phyloP scores from a whole-genome alignment of 2,797 vertebrate genomes.

The Luscinia luscinia region DNA sequence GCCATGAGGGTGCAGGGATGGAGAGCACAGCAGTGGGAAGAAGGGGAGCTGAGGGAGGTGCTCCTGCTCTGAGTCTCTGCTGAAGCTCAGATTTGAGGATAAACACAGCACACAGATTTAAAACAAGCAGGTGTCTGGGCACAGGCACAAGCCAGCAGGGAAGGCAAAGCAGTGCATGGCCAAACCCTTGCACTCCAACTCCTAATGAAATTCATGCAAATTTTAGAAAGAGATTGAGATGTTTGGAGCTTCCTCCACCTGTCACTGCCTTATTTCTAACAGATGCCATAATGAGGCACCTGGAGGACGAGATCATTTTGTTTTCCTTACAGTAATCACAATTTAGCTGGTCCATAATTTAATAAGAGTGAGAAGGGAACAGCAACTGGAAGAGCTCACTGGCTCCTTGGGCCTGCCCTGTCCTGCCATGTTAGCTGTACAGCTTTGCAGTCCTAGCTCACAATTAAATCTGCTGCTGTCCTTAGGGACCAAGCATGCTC shows the following conservation, averaged over 20 bases:
- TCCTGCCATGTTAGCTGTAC: neutral
- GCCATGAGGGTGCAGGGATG: neutral
- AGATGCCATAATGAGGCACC: neutral
- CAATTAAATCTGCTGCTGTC: neutral
- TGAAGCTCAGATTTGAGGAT: neutral
- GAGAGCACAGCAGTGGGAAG: rapidly evolving
- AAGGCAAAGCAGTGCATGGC: neutral
- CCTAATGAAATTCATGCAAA: neutral
- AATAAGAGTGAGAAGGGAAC: neutral
- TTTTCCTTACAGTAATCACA: slow-evolving; percentile 30
- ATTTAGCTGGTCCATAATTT: neutral
- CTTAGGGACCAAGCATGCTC: rapidly evolving
- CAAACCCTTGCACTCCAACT: neutral
- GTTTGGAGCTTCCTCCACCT: slow-evolving; percentile 8
- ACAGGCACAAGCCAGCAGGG: neutral
- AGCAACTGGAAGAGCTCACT: neutral
- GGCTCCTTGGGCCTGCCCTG: neutral
- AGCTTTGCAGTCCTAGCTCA: neutral
- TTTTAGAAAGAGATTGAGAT: neutral
- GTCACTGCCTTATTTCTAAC: slow-evolving; percentile 28
- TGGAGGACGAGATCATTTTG: neutral
- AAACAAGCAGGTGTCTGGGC: neutral
- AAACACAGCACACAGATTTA: neutral
- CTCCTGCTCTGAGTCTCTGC: neutral
- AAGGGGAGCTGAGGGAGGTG: neutral